phyloP scores from a whole-genome alignment of 2,797 vertebrate genomes.

The Phaenicophaeus curvirostris region DNA sequence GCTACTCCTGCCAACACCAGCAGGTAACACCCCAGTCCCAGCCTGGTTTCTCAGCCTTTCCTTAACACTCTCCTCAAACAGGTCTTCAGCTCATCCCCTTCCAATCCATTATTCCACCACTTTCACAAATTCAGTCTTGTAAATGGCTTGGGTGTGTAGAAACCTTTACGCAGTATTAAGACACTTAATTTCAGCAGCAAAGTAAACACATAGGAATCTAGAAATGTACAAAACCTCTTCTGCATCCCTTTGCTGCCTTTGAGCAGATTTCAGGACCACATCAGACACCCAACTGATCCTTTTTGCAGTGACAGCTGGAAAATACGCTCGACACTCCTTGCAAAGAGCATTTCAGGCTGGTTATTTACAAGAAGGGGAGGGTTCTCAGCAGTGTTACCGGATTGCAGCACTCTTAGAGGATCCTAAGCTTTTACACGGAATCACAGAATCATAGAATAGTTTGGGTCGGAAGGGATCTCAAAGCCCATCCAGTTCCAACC shows the following conservation, averaged over 20 bases:
- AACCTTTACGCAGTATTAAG: background rate
- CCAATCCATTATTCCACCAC: background rate
- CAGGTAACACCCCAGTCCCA: background rate
- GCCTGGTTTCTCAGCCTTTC: background rate
- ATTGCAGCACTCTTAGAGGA: background rate
- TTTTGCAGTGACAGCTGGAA: background rate
- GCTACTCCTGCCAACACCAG: background rate
- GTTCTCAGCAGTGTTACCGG: background rate
- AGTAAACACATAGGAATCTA: background rate
- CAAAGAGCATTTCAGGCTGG: background rate
- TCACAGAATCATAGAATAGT: too few species aligned
- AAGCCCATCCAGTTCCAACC: too few species aligned
- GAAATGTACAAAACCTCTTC: accelerated
- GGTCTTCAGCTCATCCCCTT: background rate
- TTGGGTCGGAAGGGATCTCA: too few species aligned
- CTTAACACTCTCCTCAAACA: background rate
- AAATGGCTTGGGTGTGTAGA: background rate
- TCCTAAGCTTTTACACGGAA: background rate
- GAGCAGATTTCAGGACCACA: background rate
- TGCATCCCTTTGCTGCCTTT: background rate
- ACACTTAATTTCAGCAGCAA: background rate
- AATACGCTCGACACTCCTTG: background rate
- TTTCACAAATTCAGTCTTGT: background rate
- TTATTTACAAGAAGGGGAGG: background rate
- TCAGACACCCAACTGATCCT: background rate